Conservation (phyloP, 1,140 invertebrate species). For the Ptiloglossa arizonensis region DNA sequence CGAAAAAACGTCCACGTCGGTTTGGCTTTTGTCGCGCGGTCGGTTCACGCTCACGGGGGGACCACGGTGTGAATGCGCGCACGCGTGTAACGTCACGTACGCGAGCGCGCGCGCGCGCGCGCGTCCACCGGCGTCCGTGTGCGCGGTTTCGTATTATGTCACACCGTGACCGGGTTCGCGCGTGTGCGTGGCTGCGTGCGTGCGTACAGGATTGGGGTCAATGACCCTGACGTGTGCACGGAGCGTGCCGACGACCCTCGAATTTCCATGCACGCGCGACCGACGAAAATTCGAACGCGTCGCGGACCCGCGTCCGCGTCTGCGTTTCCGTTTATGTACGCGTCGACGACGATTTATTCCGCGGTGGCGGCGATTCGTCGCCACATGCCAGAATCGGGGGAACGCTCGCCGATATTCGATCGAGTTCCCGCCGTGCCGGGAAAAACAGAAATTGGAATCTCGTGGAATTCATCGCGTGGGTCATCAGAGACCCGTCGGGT, state of each 20-base stretch:
- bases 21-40: neutral
- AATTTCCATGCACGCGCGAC: slow-evolving; percentile 45
- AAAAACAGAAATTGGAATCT: too few species aligned
- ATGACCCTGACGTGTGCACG: slow-evolving; percentile 75
- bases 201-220: slow-evolving; percentile 64
- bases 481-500: neutral
- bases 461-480: too few species aligned
- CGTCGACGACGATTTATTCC: neutral
- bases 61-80: slow-evolving; percentile 18
- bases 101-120: too few species aligned
- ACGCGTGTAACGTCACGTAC: slow-evolving; percentile 28
- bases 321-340: too few species aligned
- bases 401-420: too few species aligned
- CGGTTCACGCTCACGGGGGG: neutral
- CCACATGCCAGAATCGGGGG: too few species aligned
- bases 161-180: slow-evolving; percentile 25
- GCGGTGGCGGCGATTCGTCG: neutral
- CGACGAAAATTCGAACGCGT: slow-evolving; percentile 44
- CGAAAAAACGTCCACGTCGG: too few species aligned
- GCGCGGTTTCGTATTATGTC: slow-evolving; percentile 50
- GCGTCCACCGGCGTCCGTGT: slow-evolving; percentile 20
- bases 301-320: neutral
- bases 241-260: slow-evolving; percentile 72
- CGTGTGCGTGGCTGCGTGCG: neutral
- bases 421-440: neutral